A percentile compares a stretch with the other conserved stretches of the same genome.
phyloP scores from a whole-genome alignment of 2,797 vertebrate genomes.

The Naso thynnoides region DNA sequence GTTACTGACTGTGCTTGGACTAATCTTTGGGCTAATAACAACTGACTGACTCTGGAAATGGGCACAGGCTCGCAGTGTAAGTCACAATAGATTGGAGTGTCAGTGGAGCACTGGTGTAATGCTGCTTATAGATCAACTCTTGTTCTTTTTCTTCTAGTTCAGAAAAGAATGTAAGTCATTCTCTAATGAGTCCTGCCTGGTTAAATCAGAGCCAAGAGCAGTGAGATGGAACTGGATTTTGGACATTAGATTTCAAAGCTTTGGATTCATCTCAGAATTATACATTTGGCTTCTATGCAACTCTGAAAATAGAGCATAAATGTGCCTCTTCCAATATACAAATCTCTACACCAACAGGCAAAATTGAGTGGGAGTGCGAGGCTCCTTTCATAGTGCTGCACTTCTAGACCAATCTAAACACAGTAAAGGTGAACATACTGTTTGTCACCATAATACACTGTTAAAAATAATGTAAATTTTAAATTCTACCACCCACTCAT shows the following conservation, averaged over 20 bases:
- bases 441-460: slow-evolving; percentile 39
- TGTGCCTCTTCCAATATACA: slow-evolving; percentile 20
- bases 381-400: slow-evolving; percentile 32
- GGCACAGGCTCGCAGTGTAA: slow-evolving; percentile 32
- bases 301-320: slow-evolving; percentile 35
- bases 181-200: slow-evolving; percentile 38
- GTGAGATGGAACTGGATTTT: slow-evolving; percentile 15
- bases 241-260: slow-evolving; percentile 18
- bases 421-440: slow-evolving; percentile 54
- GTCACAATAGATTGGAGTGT: slow-evolving; percentile 59
- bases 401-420: slow-evolving; percentile 34
- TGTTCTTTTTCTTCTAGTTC: slow-evolving; percentile 49
- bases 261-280: slow-evolving; percentile 19
- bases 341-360: slow-evolving; percentile 1
- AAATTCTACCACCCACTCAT: too few species aligned
- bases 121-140: slow-evolving; percentile 48
- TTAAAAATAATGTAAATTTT: too few species aligned
- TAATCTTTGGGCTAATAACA: slow-evolving; percentile 53
- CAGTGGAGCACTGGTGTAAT: slow-evolving; percentile 57
- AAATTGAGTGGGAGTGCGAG: slow-evolving; percentile 27
- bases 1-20: slow-evolving; percentile 46
- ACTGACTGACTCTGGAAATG: slow-evolving; percentile 53
- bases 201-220: slow-evolving; percentile 38
- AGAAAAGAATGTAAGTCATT: slow-evolving; percentile 40
- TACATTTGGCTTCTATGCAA: slow-evolving; percentile 30